phyloP scores from a whole-genome alignment of 1,140 invertebrate genomes.

The Scylla paramamosain region DNA sequence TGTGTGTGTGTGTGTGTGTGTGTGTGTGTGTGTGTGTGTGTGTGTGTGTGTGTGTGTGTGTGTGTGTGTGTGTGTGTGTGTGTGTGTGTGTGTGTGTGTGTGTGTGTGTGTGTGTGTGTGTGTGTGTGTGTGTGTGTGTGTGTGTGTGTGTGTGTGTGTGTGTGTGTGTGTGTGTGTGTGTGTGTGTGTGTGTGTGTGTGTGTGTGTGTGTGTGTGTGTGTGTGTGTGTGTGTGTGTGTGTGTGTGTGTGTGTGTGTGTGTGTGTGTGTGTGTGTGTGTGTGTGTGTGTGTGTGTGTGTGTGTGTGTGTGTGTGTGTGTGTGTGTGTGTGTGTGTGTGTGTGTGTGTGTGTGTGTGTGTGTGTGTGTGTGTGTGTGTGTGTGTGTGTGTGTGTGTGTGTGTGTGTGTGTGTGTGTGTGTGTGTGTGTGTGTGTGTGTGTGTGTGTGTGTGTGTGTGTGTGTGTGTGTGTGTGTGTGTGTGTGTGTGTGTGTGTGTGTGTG shows the following conservation, averaged over 20 bases:
- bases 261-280: conserved; percentile 55
- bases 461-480: conserved; percentile 41
- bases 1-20: conserved; percentile 53
- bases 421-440: conserved; percentile 43
- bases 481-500: background rate
- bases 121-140: conserved; percentile 47
- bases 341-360: conserved; percentile 31
- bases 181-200: conserved; percentile 43
- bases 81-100: conserved; percentile 37
- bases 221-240: background rate
- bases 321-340: conserved; percentile 43
- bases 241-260: conserved; percentile 17
- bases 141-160: conserved; percentile 51
- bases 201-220: conserved; percentile 43
- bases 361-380: background rate
- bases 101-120: background rate
- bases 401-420: conserved; percentile 49
- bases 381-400: conserved; percentile 51
- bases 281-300: conserved; percentile 44
- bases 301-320: conserved; percentile 43
- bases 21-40: conserved; percentile 47
- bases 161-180: conserved; percentile 43
- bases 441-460: conserved; percentile 43
- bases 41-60: conserved; percentile 43
- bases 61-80: conserved; percentile 43